Conservation (phyloP, 2,113 vertebrate species). For the Periophthalmodon schlosseri region DNA sequence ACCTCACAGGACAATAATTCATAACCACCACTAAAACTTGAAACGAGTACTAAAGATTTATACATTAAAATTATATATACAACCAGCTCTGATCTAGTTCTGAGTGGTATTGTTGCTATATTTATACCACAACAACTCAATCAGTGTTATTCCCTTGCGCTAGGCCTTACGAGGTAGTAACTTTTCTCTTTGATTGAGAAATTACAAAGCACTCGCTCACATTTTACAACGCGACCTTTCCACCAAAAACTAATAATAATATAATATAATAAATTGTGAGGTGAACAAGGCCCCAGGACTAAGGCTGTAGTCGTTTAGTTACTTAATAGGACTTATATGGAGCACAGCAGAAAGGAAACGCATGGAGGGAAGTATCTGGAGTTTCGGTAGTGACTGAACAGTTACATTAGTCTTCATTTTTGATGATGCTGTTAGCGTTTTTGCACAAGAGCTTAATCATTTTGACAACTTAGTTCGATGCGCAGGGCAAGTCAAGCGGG, state of each 20-base stretch:
- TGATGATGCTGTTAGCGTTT: too few relatives aligned
- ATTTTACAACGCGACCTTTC: too few relatives aligned
- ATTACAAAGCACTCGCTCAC: too few relatives aligned
- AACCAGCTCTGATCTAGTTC: background rate
- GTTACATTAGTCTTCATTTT: background rate
- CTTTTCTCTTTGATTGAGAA: background rate
- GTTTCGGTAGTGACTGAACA: too few relatives aligned
- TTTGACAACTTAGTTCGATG: too few relatives aligned
- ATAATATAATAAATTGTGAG: too few relatives aligned
- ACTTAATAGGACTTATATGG: background rate
- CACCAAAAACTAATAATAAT: too few relatives aligned
- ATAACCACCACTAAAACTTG: constrained; percentile 13
- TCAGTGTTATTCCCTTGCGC: background rate
- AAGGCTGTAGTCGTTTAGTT: too few relatives aligned
- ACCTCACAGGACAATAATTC: constrained; percentile 6
- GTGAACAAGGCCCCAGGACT: too few relatives aligned
- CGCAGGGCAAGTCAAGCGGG: too few relatives aligned
- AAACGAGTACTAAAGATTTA: background rate
- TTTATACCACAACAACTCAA: background rate
- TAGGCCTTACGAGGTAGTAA: background rate
- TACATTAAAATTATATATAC: background rate
- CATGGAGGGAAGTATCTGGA: background rate
- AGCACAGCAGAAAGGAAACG: too few relatives aligned
- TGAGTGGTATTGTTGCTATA: background rate
- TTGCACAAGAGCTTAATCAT: too few relatives aligned